Evolutionary conservation across 2,888 invertebrate genomes (phyloP).

Genomic region (Acanthosepion esculentum): DNA sequence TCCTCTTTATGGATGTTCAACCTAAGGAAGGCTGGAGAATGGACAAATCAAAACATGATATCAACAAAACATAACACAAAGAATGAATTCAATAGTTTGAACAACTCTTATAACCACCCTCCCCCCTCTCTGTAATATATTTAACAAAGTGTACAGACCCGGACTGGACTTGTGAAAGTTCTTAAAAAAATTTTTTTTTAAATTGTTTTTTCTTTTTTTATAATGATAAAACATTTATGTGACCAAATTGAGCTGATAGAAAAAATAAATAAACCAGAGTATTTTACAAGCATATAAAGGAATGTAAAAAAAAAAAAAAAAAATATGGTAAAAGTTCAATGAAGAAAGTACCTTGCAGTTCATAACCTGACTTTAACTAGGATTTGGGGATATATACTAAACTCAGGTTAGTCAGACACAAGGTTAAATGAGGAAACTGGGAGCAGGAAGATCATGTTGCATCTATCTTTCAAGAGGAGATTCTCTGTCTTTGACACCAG

Average conservation of each 20-base stretch:
- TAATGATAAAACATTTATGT: not conserved
- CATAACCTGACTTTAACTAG: too few relatives aligned
- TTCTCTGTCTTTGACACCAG: too few relatives aligned
- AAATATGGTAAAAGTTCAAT: too few relatives aligned
- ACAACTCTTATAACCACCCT: not conserved
- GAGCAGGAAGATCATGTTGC: too few relatives aligned
- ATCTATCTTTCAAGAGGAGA: too few relatives aligned
- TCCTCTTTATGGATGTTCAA: not conserved
- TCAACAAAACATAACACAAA: not conserved
- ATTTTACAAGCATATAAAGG: not conserved
- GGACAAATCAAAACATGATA: not conserved
- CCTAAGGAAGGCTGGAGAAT: not conserved
- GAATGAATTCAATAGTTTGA: not conserved
- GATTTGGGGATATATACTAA: too few relatives aligned
- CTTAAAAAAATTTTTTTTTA: too few relatives aligned
- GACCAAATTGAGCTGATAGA: not conserved
- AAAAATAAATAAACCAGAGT: not conserved
- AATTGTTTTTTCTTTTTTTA: not conserved
- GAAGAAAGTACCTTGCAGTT: too few relatives aligned
- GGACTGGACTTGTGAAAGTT: conserved; percentile 15
- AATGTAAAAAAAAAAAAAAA: too few relatives aligned
- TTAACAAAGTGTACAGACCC: conserved; percentile 14
- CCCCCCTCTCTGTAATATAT: not conserved
- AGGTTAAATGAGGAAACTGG: too few relatives aligned
- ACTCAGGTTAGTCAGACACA: too few relatives aligned